Percentiles rank a stretch among this genome's conserved stretches.
phyloP scores from a whole-genome alignment of 1,140 invertebrate species.

The Camponotus pennsylvanicus region DNA sequence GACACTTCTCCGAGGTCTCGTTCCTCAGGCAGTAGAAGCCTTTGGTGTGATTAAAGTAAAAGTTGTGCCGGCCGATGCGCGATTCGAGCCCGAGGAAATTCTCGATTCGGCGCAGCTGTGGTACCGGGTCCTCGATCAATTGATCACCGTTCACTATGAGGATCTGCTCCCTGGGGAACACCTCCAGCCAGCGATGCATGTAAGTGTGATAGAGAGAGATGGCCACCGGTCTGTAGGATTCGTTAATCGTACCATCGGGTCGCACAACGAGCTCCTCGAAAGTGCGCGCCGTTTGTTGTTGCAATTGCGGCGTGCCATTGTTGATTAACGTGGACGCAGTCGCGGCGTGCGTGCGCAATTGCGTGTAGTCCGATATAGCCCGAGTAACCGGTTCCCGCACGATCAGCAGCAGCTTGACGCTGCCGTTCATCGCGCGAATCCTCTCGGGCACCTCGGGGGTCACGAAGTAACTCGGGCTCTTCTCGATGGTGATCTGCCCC shows the following conservation, averaged over 20 bases:
- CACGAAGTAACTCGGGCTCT: conserved; percentile 99
- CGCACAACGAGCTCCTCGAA: conserved; percentile 94
- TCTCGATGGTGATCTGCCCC: conserved; percentile 98
- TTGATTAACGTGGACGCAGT: conserved; percentile 85
- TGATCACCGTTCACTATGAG: conserved; percentile 98
- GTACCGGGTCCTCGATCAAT: conserved; percentile 97
- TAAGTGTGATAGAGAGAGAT: conserved; percentile 95
- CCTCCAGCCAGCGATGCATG: conserved; percentile 93
- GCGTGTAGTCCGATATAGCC: conserved; percentile 98
- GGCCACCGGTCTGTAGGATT: conserved; percentile 92
- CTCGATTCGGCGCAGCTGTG: conserved; percentile 95
- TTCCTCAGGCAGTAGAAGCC: conserved; percentile 98
- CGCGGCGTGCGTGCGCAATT: conserved; percentile 92
- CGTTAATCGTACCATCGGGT: conserved; percentile 93
- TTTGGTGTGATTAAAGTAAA: conserved; percentile 98
- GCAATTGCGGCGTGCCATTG: conserved; percentile 54
- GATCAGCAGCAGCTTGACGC: conserved; percentile 96
- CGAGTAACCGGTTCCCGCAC: conserved; percentile 97
- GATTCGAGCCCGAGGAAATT: conserved; percentile 94
- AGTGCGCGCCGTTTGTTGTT: conserved; percentile 84
- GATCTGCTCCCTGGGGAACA: conserved; percentile 96
- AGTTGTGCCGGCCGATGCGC: conserved; percentile 94
- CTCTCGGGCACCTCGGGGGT: conserved; percentile 96
- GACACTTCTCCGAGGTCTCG: conserved; percentile 95
- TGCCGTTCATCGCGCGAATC: conserved; percentile 97